Evolutionary conservation across 2,888 invertebrate genomes (phyloP).

Genomic region (Tineola bisselliella): DNA sequence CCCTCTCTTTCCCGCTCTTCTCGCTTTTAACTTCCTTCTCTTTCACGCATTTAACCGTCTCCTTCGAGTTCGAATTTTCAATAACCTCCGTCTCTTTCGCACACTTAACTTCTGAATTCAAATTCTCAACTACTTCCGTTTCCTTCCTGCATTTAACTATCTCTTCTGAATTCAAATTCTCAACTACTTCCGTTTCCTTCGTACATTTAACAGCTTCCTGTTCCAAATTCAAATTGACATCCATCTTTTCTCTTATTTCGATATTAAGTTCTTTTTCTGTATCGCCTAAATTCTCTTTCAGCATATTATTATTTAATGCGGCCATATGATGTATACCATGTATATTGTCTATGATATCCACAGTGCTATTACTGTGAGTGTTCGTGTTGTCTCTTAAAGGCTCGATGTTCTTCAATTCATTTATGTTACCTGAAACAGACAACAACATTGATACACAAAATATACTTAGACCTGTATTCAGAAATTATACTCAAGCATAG

Average conservation of each 20-base stretch:
- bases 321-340: background rate
- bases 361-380: background rate
- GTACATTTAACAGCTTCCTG: background rate
- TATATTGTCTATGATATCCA: background rate
- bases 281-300: background rate
- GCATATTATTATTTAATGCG: background rate
- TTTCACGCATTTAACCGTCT: too few species aligned
- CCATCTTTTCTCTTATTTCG: background rate
- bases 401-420: background rate
- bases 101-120: too few species aligned
- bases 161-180: background rate
- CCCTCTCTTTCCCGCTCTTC: background rate
- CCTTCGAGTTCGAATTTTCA: too few species aligned
- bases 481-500: too few species aligned
- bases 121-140: background rate
- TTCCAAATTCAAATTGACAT: background rate
- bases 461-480: too few species aligned
- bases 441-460: too few species aligned
- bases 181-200: background rate
- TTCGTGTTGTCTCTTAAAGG: background rate
- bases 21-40: background rate
- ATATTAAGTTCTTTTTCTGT: background rate
- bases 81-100: too few species aligned
- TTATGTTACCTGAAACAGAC: background rate
- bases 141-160: background rate